Evolutionary conservation across 2,797 vertebrate species (phyloP), one percentile per base, ranked within the genome.

Genomic region (Tragelaphus eurycerus): DNA sequence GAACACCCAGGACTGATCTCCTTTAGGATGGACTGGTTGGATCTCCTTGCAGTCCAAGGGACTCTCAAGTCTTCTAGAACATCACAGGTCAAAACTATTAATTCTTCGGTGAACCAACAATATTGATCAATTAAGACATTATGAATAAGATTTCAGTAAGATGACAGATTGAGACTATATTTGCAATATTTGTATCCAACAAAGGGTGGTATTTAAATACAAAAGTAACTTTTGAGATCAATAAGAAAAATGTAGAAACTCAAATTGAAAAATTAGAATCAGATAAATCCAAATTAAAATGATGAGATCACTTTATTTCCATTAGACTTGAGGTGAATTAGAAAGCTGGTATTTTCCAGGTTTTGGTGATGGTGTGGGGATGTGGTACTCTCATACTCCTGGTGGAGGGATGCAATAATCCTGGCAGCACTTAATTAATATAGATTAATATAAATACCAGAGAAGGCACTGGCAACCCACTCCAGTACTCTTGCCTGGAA

Each of bases 161-260:
- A 86, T 86, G 59, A 79, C 84, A 93, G 60, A 86, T 52, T 91
- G 60, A 83, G 95, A 94, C 34, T 48, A 92, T 88, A 92, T 82
- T 82, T 96, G n/a, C 17, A 79, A 90, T 86, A 78, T 92, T 38
- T 94, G 12, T 46, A 94, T 54, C 46, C 31, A 90, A 83, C 55
- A 90, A 59, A 31, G 46, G 25, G 84, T 85, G 87, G 57, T 67
- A 52, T 90, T 96, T 89, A 94, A 55, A 52, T 57, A 64, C 54
- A 82, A 94, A 83, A 94, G 14, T 60, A 83, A 82, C 60, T 82
- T 31, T n/a, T 88, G 29, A 15, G 88, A 55, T 79, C 16, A 34
- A 71, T 19, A 78, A 79, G 57, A 83, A 55, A 86, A 79, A 43
- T n/a, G 27, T 9, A 87, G 27, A 78, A 86, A 91, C 13, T 27